Base-by-base conservation (phyloP, 2,113 vertebrate genomes). In the Cromileptes altivelis region DNA sequence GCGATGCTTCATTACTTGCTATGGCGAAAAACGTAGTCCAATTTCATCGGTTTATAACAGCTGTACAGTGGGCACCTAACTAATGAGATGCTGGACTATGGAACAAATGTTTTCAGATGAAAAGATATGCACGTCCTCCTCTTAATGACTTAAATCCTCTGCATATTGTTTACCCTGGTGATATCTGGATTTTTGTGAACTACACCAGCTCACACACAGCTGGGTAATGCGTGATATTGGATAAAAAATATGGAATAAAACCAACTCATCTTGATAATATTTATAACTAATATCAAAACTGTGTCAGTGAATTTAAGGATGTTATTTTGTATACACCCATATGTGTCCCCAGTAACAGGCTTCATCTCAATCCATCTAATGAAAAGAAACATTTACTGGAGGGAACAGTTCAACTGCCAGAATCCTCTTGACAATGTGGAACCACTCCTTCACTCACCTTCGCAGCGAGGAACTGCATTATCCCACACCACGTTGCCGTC, bases 401-500 rank as follows among this genome's bases (percentile, higher is more conserved):
- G 19, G 11, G 50, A 49, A 25, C 10, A 49, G 19, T 45, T 62
- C 15, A 81, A 57, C 12, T 63, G 21, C 12, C 6, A 33, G 27
- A 18, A 42, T 57, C 25, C 5, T 49, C 37, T 23, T 71, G 6
- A 10, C 17, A 12, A 50, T 18, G 50, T 3, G 2, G 2, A 27
- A 21, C n/a, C 27, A 13, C 1, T 56, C 21, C 12, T 2, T 58
- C 3, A 80, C 91, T 60, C 58, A 98, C 97, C 98, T 96, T 99
- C 98, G 6, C 98, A 99, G 25, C 98, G 96, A 3, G 99, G 96
- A 65, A 99, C 96, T 0, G 98, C 97, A 0, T 98, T 98, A 91
- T 99, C 97, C 98, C 98, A 99, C 57, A 99, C 97, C 85, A 99
- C 98, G 0, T 95, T 99, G 21, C 98, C 98, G 27, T 99, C 98